These are phyloP conservation scores for Pogonocichla stellata DNA, from an alignment of 2,113 vertebrate species.

Conservation along the genomic window DNA sequence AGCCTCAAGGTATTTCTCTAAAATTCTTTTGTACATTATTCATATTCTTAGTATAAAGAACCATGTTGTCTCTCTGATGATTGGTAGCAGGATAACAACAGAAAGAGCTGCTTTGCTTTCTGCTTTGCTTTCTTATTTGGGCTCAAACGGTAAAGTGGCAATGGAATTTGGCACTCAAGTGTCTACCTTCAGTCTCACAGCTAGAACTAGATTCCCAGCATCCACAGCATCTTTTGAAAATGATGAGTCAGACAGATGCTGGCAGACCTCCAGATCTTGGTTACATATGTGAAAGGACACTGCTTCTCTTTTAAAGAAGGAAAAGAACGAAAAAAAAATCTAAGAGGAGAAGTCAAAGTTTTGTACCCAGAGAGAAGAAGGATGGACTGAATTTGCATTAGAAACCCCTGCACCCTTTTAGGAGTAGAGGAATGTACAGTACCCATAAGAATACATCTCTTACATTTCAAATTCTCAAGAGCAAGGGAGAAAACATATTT, in stretches of 20 bases:
- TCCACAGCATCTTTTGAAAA: slow-evolving; percentile 49
- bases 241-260: slow-evolving; percentile 33
- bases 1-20: slow-evolving; percentile 63
- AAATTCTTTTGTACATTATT: slow-evolving; percentile 71
- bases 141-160: not conserved
- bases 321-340: not conserved
- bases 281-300: slow-evolving; percentile 13
- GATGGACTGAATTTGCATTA: slow-evolving; percentile 21
- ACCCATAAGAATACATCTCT: not conserved
- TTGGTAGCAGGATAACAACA: slow-evolving; percentile 27
- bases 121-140: slow-evolving; percentile 31
- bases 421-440: not conserved
- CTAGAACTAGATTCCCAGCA: slow-evolving; percentile 39
- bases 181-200: slow-evolving; percentile 40
- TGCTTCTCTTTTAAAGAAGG: not conserved
- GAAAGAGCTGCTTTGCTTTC: slow-evolving; percentile 30
- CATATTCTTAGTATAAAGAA: slow-evolving; percentile 59
- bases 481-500: not conserved
- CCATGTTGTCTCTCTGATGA: not conserved
- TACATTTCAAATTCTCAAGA: not conserved
- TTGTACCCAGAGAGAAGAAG: not conserved
- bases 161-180: slow-evolving; percentile 36
- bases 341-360: not conserved
- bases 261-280: slow-evolving; percentile 19
- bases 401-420: not conserved